phyloP scores from a whole-genome alignment of 2,797 vertebrate genomes.

The Agapornis canus region DNA sequence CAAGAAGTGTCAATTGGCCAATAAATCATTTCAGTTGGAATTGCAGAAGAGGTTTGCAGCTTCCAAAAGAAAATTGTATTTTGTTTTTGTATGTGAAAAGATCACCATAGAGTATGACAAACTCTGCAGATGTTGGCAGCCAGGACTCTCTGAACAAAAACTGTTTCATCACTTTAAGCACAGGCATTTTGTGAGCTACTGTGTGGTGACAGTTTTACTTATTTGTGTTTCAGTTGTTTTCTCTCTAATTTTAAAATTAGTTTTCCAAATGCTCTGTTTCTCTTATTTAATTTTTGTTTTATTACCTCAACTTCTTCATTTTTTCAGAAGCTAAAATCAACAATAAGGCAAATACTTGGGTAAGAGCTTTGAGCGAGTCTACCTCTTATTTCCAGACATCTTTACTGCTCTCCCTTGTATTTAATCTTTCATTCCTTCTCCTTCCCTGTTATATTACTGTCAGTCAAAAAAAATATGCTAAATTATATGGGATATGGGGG shows the following conservation, averaged over 20 bases:
- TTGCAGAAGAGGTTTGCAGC: constrained; percentile 5
- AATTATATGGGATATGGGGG: not conserved
- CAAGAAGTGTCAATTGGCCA: constrained; percentile 34
- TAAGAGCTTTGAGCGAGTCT: not conserved
- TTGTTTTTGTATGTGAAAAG: constrained; percentile 21
- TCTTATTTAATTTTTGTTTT: not conserved
- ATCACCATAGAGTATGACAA: not conserved
- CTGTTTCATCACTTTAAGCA: not conserved
- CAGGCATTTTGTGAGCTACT: not conserved
- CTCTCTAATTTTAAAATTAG: not conserved
- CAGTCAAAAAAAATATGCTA: not conserved
- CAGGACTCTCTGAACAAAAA: not conserved
- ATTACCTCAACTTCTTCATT: not conserved
- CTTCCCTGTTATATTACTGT: not conserved
- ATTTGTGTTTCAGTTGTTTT: not conserved
- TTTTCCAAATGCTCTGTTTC: not conserved
- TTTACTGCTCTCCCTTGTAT: not conserved
- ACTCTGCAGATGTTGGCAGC: constrained; percentile 17
- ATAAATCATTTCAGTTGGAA: constrained; percentile 42
- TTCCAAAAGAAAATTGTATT: constrained; percentile 33
- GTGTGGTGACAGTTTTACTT: not conserved
- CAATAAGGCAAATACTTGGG: not conserved
- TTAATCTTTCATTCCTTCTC: not conserved
- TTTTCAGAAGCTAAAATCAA: not conserved
- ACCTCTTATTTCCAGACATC: not conserved